phyloP scores from a whole-genome alignment of 2,113 vertebrate genomes.

The Illadopsis cleaveri region DNA sequence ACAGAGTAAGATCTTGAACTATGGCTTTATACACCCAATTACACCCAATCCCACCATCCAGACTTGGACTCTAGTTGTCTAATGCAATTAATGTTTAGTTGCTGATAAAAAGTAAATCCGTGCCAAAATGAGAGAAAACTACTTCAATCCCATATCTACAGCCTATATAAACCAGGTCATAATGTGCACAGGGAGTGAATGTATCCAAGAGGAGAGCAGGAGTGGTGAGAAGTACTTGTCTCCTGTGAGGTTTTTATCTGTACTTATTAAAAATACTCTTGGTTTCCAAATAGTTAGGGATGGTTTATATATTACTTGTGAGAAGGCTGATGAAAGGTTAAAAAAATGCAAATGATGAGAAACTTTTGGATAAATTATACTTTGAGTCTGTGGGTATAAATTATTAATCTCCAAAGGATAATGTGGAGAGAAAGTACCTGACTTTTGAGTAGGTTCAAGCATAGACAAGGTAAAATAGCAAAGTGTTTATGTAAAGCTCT shows the following conservation, averaged over 20 bases:
- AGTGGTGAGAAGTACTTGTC: fast-evolving
- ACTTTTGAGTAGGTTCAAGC: not conserved
- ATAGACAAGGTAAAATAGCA: not conserved
- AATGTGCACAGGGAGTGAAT: not conserved
- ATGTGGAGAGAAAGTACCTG: not conserved
- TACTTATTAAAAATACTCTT: not conserved
- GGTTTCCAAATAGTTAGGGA: not conserved
- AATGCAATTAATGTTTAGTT: not conserved
- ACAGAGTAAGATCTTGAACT: not conserved
- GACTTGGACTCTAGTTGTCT: not conserved
- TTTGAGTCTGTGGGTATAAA: not conserved
- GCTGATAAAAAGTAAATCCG: not conserved
- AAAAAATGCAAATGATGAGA: not conserved
- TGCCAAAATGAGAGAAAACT: not conserved
- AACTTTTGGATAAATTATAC: not conserved
- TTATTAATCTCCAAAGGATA: not conserved
- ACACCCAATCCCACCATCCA: not conserved
- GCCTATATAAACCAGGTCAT: not conserved
- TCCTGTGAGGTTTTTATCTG: not conserved
- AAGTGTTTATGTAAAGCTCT: not conserved
- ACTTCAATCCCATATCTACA: not conserved
- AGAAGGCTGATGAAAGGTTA: not conserved
- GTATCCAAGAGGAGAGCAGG: not conserved
- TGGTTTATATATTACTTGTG: not conserved
- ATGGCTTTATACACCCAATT: not conserved